Conservation (phyloP, 2,888 invertebrate genomes). For the Ethmia dodecea region DNA sequence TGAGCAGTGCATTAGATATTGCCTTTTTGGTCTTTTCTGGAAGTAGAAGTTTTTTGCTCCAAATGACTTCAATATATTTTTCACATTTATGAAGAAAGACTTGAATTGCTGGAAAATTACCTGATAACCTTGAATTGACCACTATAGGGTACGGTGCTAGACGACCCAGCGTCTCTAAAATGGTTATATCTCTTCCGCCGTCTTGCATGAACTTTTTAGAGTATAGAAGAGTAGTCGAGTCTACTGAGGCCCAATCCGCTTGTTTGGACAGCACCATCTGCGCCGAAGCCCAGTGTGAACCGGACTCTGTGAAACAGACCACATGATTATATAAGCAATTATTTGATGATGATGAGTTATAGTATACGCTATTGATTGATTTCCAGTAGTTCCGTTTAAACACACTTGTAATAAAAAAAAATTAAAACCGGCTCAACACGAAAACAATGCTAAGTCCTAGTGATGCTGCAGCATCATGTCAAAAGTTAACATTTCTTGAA, state of each 20-base stretch:
- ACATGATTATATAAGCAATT: too few relatives aligned
- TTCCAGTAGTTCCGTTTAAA: too few relatives aligned
- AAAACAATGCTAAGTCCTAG: too few relatives aligned
- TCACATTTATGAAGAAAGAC: too few relatives aligned
- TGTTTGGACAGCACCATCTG: slow-evolving; percentile 79
- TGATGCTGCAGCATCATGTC: too few relatives aligned
- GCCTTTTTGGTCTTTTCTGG: slow-evolving; percentile 55
- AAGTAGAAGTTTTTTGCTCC: slow-evolving; percentile 26
- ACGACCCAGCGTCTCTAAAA: slow-evolving; percentile 80
- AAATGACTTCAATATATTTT: neutral
- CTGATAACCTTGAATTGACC: slow-evolving; percentile 74
- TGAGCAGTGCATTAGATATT: slow-evolving; percentile 57
- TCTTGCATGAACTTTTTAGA: slow-evolving; percentile 76
- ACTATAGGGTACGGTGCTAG: slow-evolving; percentile 82
- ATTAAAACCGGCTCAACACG: too few relatives aligned
- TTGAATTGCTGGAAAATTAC: slow-evolving; percentile 49
- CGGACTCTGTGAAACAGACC: too few relatives aligned
- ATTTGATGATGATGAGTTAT: too few relatives aligned
- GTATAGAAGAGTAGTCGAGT: slow-evolving; percentile 76
- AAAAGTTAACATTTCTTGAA: too few relatives aligned
- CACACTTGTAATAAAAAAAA: too few relatives aligned
- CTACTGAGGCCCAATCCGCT: slow-evolving; percentile 81
- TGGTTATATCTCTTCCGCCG: slow-evolving; percentile 72
- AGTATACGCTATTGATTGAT: too few relatives aligned
- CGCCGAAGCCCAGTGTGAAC: slow-evolving; percentile 79